phyloP scores from a whole-genome alignment of 2,113 vertebrate genomes.

The Mobula birostris region DNA sequence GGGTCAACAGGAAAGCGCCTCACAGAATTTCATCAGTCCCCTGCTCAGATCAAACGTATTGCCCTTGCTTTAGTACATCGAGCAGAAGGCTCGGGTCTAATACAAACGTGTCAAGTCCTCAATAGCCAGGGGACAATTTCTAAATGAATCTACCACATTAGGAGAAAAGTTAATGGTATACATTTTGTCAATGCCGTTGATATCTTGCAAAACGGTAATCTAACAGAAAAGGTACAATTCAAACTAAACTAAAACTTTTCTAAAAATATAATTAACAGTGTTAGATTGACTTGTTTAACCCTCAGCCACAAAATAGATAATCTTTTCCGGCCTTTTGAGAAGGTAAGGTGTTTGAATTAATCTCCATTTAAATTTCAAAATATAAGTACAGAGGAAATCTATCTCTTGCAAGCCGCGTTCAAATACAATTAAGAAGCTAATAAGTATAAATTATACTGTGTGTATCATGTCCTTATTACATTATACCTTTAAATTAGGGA shows the following conservation, averaged over 20 bases:
- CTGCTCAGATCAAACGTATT: neutral
- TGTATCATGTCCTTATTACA: neutral
- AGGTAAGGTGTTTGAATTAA: neutral
- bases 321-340: neutral
- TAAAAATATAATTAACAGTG: neutral
- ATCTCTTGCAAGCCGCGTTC: neutral
- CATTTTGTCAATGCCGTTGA: neutral
- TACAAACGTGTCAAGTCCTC: neutral
- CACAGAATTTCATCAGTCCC: neutral
- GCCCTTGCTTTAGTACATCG: neutral
- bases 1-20: neutral
- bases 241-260: neutral
- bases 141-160: neutral
- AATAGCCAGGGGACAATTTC: neutral
- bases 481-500: neutral
- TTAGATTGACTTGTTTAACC: constrained; percentile 9
- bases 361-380: neutral
- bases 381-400: neutral
- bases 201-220: neutral
- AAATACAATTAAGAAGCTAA: neutral
- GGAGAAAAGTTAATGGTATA: neutral
- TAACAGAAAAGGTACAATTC: neutral
- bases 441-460: neutral
- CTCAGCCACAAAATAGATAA: neutral
- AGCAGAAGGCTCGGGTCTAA: neutral